Conservation (phyloP, 1,140 invertebrate species). For the Onthophagus taurus region DNA sequence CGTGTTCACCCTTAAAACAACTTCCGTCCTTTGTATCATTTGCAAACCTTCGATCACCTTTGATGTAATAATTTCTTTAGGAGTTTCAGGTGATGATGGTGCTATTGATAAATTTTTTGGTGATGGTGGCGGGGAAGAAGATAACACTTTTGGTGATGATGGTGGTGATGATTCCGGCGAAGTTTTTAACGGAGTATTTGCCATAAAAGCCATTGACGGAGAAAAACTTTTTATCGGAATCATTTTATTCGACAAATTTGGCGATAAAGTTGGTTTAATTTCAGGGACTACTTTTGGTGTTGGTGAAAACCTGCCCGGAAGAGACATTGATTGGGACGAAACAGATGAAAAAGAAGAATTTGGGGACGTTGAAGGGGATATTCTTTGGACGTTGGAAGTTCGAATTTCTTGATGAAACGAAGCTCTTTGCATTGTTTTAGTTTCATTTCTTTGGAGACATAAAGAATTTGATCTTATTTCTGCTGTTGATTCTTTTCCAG, state of each 20-base stretch:
- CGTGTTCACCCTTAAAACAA: conserved; percentile 49
- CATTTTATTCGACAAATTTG: conserved; percentile 7
- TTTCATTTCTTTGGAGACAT: conserved; percentile 13
- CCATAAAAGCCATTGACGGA: conserved; percentile 16
- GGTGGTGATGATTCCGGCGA: conserved; percentile 28
- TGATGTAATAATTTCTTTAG: conserved; percentile 29
- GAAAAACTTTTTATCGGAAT: conserved; percentile 16
- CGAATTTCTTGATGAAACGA: background rate
- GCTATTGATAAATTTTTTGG: too few relatives aligned
- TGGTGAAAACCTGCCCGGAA: conserved; percentile 8
- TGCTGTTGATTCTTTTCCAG: background rate
- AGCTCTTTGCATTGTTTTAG: too few relatives aligned
- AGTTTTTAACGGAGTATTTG: conserved; percentile 17
- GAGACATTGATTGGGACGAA: conserved; percentile 4
- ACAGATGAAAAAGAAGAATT: conserved; percentile 6
- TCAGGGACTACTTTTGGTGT: conserved; percentile 11
- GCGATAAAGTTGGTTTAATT: conserved; percentile 5
- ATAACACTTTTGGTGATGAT: conserved; percentile 23
- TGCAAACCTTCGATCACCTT: conserved; percentile 44
- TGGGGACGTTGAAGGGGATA: conserved; percentile 15
- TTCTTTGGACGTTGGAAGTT: conserved; percentile 2
- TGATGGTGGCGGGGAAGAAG: conserved; percentile 14
- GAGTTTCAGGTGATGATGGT: conserved; percentile 12
- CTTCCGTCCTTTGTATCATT: conserved; percentile 51
- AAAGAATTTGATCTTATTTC: conserved; percentile 9